Conservation (phyloP, 2,113 vertebrate genomes). For the Chelonoidis abingdonii region DNA sequence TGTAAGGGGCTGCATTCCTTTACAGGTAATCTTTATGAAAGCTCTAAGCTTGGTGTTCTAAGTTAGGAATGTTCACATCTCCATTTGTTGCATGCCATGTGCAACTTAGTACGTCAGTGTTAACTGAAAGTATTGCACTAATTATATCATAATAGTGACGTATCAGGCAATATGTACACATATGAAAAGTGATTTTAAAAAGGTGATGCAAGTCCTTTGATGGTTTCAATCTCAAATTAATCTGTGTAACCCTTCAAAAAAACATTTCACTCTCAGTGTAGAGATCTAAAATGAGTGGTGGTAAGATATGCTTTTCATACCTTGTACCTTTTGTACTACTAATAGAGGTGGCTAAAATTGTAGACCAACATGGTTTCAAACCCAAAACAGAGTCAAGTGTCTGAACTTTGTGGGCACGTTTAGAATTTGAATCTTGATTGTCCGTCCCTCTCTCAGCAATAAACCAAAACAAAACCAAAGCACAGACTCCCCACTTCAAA, state of each 20-base stretch:
- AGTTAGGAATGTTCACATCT: neutral
- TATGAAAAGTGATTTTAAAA: neutral
- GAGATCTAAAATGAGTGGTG: neutral
- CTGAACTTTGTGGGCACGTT: rapidly evolving
- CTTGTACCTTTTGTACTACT: neutral
- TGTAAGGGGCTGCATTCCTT: neutral
- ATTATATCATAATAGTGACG: neutral
- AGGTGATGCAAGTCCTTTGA: neutral
- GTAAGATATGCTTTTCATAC: neutral
- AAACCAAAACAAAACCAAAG: neutral
- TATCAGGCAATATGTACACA: neutral
- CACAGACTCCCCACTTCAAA: neutral
- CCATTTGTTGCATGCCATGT: neutral
- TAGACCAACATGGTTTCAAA: neutral
- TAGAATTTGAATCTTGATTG: neutral
- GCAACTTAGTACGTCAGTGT: rapidly evolving
- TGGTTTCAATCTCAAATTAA: neutral
- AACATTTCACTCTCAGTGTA: neutral
- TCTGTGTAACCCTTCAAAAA: neutral
- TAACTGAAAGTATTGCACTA: neutral
- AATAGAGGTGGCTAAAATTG: neutral
- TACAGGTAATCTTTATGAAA: neutral
- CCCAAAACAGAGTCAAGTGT: neutral
- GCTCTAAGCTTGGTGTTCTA: neutral
- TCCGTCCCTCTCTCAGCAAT: rapidly evolving